Conservation (phyloP, 2,797 vertebrate species). For the Scolopax bukidnonensis region DNA sequence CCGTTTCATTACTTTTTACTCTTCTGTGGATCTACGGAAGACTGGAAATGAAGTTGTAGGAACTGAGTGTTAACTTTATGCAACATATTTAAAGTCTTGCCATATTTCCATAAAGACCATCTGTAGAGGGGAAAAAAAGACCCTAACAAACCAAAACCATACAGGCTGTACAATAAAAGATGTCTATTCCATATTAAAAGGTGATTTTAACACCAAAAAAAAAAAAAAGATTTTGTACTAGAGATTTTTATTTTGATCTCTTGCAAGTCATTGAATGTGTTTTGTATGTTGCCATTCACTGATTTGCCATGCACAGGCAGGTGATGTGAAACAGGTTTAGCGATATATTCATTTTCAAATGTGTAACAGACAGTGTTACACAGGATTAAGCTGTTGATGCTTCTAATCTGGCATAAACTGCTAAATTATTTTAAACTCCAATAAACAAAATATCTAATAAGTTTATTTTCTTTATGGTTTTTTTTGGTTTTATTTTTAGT, state of each 20-base stretch:
- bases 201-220: not conserved
- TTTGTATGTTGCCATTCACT: not conserved
- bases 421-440: not conserved
- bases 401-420: not conserved
- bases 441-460: not conserved
- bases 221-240: not conserved
- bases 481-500: not conserved
- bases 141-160: not conserved
- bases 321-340: not conserved
- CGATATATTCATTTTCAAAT: not conserved
- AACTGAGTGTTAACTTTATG: conserved; percentile 32
- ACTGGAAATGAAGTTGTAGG: conserved; percentile 35
- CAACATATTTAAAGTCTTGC: not conserved
- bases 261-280: not conserved
- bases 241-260: not conserved
- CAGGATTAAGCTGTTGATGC: not conserved
- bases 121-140: not conserved
- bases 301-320: not conserved
- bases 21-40: conserved; percentile 10
- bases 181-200: not conserved
- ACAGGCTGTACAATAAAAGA: not conserved
- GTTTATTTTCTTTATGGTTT: not conserved
- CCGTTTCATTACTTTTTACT: conserved; percentile 26
- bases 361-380: accelerated
- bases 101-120: conserved; percentile 12